Evolutionary conservation across 2,888 invertebrate genomes (phyloP), one percentile per base, ranked within the genome.

Genomic region (Leuctra nigra): DNA sequence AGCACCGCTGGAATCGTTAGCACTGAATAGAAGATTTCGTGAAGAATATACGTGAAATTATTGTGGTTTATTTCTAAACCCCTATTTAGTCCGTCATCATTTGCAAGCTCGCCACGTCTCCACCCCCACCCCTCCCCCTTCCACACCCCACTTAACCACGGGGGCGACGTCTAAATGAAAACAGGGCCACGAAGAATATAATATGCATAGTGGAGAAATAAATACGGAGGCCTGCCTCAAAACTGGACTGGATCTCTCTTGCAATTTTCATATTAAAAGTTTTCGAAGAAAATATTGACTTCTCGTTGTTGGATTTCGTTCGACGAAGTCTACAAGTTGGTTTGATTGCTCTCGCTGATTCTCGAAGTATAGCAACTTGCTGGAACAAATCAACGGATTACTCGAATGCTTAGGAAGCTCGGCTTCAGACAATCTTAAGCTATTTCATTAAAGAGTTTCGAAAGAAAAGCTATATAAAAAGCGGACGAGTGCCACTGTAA

Each of bases 51-150:
- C 44, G 18, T 44, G 23, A 44, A 20, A 44, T 44, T 44, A 44
- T 39, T 44, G 44, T 23, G 44, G 22, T 44, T 44, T 20, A 44
- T 44, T 44, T 29, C 29, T 9, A 20, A 44, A 20, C 9, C 44
- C 44, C 22, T 44, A 44, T 23, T 44, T 44, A 23, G 44, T 44
- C 22, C 44, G 44, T n/a, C n/a, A 20, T 22, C 44, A 29, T 29
- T 29, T 29, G 29, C 11, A 11, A 7, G 29, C 11, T 29, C 11
- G 29, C 11, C 29, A 29, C 29, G 29, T 29, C 29, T 29, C 29
- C 29, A 11, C 7, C 29, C 11, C 11, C 29, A 29, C 7, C 29
- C 29, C 7, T 29, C 29, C 11, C 29, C 29, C 7, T 6, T 11
- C 11, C 11, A 6, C 6, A 11, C 29, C 29, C 7, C 11, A 7